phyloP scores from a whole-genome alignment of 1,140 invertebrate genomes.

The Pteromalus puparum region DNA sequence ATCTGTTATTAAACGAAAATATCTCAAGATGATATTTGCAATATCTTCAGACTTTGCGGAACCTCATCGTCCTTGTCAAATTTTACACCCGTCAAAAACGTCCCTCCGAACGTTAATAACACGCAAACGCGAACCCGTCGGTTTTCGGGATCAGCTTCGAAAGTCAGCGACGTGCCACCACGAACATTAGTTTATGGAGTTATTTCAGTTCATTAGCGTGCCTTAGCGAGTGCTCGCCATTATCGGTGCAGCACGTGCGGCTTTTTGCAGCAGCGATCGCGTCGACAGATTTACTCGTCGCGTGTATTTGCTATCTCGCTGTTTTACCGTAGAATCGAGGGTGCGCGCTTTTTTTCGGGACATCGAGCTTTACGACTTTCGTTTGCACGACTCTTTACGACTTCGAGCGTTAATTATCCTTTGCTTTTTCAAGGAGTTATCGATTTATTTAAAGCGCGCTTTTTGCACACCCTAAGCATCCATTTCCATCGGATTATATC shows the following conservation, averaged over 20 bases:
- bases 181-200: constrained; percentile 50
- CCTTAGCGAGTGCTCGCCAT: constrained; percentile 32
- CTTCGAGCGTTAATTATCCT: background rate
- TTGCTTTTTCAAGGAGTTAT: background rate
- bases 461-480: background rate
- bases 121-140: background rate
- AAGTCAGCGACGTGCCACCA: background rate
- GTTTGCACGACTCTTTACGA: background rate
- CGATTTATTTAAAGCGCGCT: background rate
- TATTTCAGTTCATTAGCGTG: constrained; percentile 51
- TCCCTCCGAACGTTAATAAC: background rate
- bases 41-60: background rate
- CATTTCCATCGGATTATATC: background rate
- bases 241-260: constrained; percentile 7
- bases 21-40: too few relatives aligned
- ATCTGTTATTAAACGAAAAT: too few relatives aligned
- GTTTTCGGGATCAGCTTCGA: background rate
- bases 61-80: constrained; percentile 2
- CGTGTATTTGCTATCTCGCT: background rate
- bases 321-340: background rate
- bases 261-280: background rate
- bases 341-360: background rate
- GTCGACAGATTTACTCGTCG: constrained; percentile 33
- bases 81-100: background rate
- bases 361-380: background rate